Base-by-base conservation (phyloP, 2,888 invertebrate genomes). In the Thymelicus acteon region DNA sequence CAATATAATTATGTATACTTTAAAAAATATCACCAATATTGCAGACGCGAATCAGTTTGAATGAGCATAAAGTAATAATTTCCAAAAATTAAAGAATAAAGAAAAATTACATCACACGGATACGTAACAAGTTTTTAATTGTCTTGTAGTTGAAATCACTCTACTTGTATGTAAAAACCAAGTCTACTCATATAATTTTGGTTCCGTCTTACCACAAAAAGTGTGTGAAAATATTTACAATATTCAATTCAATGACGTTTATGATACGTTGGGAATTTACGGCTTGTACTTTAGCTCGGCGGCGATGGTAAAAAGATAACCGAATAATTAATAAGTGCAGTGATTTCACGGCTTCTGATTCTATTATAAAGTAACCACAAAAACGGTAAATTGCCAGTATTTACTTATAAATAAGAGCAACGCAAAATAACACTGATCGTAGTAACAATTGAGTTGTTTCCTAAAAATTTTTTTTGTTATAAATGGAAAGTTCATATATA, bases 221-320 rank as follows among this genome's bases (percentile, higher is more conserved):
- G 48, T 44, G 40, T 67, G 67, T 67, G 60, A 67, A 67, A 52
- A 31, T 63, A 57, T 65, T 57, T 13, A 39, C 54, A 57, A 44
- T 47, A 66, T 47, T 47, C 13, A 44, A 47, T 65, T 40, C 61
- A 44, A 24, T 60, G 61, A 60, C 58, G 39, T 58, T 37, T 40
- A 68, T 54, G 15, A 68, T 37, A 40, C 54, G 44, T 62, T 68
- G 68, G 68, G 68, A 68, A 68, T 62, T 62, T 68, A 68, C 54
- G 15, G 37, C 54, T 12, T 54, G 62, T 68, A 57, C 40, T 62
- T 61, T 54, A 12, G 44, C 54, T 62, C 19, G 31, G 19, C 48
- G 65, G 44, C 57, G 47, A 31, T 40, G 12, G 6, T n/a, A 37
- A 63, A 44, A 52, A 64, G 63, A 63, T 57, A 69, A 69, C 61